Evolutionary conservation across 1,140 invertebrate species (phyloP).

Genomic region (Zelostemma sp.): DNA sequence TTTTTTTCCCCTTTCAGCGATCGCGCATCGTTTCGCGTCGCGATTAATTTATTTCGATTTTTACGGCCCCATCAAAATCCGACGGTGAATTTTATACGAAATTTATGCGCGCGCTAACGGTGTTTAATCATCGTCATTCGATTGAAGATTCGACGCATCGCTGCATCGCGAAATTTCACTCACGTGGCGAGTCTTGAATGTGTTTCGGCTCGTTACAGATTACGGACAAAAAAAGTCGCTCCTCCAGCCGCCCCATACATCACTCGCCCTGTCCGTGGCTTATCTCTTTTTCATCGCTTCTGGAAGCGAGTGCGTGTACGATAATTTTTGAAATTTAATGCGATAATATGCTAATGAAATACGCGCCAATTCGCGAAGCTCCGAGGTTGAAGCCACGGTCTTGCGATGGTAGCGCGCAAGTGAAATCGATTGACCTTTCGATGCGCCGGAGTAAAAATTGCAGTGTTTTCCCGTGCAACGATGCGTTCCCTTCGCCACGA

Average conservation of each 20-base stretch:
- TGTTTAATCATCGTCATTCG: no score
- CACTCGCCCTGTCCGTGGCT: conserved; percentile 5
- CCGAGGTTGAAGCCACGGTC: conserved; percentile 31
- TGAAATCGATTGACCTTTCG: conserved; percentile 69
- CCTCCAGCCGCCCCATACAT: neutral
- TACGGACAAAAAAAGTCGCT: neutral
- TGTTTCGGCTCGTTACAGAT: neutral
- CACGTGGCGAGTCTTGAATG: no score
- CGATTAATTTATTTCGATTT: no score
- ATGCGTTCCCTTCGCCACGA: conserved; percentile 25
- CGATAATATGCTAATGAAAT: conserved; percentile 54
- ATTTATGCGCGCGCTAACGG: no score
- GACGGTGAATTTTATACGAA: no score
- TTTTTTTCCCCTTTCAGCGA: no score
- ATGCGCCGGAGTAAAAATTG: conserved; percentile 56
- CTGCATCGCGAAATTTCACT: no score
- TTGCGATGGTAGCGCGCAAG: conserved; percentile 61
- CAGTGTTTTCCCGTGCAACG: conserved; percentile 58
- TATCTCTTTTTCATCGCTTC: conserved; percentile 20
- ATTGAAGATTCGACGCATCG: no score
- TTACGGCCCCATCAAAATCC: no score
- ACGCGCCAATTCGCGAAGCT: conserved; percentile 44
- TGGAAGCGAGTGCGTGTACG: conserved; percentile 30
- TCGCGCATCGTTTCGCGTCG: no score
- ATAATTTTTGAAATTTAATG: conserved; percentile 53